Conservation (phyloP, 2,113 vertebrate genomes). For the Helogale parvula region DNA sequence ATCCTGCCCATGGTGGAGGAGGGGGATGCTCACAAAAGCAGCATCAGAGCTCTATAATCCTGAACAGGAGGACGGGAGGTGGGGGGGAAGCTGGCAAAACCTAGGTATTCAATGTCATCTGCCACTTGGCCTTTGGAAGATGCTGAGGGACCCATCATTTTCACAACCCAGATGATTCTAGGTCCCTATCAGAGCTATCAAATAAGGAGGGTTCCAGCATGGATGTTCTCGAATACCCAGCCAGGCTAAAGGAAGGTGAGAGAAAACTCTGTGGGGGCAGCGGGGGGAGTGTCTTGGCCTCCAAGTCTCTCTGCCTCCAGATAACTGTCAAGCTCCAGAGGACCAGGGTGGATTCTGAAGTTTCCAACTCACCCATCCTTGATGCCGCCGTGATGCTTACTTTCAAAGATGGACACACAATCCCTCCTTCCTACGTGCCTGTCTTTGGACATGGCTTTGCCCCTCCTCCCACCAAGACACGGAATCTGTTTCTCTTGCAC, state of each 20-base stretch:
- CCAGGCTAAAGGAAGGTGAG: not conserved
- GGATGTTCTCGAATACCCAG: not conserved
- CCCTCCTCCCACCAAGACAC: not conserved
- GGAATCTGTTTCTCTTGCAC: not conserved
- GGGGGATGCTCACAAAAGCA: not conserved
- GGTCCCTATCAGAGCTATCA: not conserved
- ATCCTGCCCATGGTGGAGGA: not conserved
- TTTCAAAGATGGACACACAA: not conserved
- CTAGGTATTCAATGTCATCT: too few relatives aligned
- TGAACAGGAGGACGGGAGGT: not conserved
- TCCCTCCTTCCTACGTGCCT: accelerated
- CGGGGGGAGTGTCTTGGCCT: not conserved
- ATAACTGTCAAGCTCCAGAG: not conserved
- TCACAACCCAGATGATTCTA: not conserved
- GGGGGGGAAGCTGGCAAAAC: not conserved
- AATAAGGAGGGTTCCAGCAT: not conserved
- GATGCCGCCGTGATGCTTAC: not conserved
- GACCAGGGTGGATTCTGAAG: not conserved
- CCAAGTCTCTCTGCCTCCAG: not conserved
- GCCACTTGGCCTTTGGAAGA: not conserved
- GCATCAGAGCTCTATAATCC: not conserved
- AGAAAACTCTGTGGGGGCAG: not conserved
- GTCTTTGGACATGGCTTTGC: not conserved
- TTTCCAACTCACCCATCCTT: not conserved
- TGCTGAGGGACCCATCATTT: not conserved